phyloP scores from a whole-genome alignment of 1,140 invertebrate genomes.

The Papilio helenus region DNA sequence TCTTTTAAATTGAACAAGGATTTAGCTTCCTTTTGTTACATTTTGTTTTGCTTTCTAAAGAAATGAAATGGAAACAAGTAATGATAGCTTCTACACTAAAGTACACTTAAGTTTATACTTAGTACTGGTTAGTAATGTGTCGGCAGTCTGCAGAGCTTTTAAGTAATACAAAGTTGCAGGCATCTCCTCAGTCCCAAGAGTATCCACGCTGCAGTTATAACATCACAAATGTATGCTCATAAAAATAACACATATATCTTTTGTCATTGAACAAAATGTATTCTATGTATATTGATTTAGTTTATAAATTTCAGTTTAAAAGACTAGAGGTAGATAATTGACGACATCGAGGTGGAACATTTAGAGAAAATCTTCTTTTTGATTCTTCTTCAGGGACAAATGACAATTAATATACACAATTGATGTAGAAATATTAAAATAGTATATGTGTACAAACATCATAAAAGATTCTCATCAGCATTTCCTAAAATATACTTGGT shows the following conservation, averaged over 20 bases:
- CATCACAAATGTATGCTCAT: constrained; percentile 12
- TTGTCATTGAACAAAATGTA: too few species aligned
- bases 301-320: too few species aligned
- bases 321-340: too few species aligned
- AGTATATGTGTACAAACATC: neutral
- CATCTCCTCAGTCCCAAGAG: neutral
- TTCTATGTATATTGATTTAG: too few species aligned
- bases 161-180: constrained; percentile 22
- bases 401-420: too few species aligned
- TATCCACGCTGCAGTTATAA: neutral
- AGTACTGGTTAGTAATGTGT: constrained; percentile 21
- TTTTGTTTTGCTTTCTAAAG: constrained; percentile 22
- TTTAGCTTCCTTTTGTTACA: neutral
- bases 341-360: too few species aligned
- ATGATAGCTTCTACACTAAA: constrained; percentile 13
- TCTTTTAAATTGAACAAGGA: constrained; percentile 1
- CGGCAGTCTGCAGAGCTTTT: constrained; percentile 17
- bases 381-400: too few species aligned
- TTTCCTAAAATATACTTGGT: neutral
- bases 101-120: constrained; percentile 23
- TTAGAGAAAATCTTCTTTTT: too few species aligned
- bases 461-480: neutral
- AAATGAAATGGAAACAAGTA: constrained; percentile 26
- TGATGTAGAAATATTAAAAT: too few species aligned
- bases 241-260: neutral